Percentiles rank a stretch among this genome's conserved stretches.
These are phyloP conservation scores for Cryptops parisi DNA, from an alignment of 2,888 invertebrate genomes.

Conservation along the genomic window DNA sequence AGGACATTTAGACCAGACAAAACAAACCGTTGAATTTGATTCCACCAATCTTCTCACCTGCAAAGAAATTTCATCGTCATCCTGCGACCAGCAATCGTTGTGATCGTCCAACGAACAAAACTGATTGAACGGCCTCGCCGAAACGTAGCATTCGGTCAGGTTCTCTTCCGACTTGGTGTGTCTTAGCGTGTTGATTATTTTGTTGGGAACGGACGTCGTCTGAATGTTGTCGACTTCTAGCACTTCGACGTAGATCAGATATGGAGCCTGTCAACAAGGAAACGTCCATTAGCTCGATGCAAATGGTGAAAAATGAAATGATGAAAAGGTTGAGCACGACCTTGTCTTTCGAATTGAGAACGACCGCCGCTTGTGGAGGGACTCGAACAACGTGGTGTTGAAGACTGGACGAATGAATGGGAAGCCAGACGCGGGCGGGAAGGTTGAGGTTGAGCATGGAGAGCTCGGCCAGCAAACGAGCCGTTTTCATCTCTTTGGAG, in stretches of 20 bases:
- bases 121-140: conserved; percentile 35
- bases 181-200: conserved; percentile 48
- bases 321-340: conserved; percentile 30
- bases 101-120: conserved; percentile 42
- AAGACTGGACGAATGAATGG: conserved; percentile 56
- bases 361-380: conserved; percentile 92
- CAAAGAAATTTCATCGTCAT: conserved; percentile 83
- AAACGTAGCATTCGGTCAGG: conserved; percentile 38
- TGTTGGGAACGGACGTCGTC: conserved; percentile 74
- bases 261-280: conserved; percentile 58
- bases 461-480: conserved; percentile 80
- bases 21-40: conserved; percentile 2
- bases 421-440: conserved; percentile 96
- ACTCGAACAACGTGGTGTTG: conserved; percentile 92
- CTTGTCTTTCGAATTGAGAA: conserved; percentile 97
- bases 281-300: not conserved
- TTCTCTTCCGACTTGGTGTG: conserved; percentile 93
- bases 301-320: not conserved
- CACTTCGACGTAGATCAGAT: conserved; percentile 95
- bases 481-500: conserved; percentile 83
- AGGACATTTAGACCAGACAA: not conserved
- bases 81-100: conserved; percentile 83
- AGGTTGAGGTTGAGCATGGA: conserved; percentile 89
- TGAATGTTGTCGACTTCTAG: conserved; percentile 71
- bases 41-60: conserved; percentile 37